Evolutionary conservation across 2,888 invertebrate genomes (phyloP).

Genomic region (Drosophila neutralis): DNA sequence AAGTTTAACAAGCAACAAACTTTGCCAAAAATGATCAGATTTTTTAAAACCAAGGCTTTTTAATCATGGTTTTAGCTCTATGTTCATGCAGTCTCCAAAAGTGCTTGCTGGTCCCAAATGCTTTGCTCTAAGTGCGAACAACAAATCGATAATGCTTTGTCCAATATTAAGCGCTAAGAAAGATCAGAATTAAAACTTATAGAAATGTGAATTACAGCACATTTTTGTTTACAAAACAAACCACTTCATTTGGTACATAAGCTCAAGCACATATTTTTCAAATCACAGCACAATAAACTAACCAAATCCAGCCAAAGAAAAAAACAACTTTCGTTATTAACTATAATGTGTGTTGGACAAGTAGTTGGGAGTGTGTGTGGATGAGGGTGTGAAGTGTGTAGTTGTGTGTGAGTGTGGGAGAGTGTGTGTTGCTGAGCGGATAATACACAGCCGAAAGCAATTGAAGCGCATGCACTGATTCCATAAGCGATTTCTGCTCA

Average conservation of each 20-base stretch:
- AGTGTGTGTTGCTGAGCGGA: constrained; percentile 39
- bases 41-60: not conserved
- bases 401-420: constrained; percentile 1
- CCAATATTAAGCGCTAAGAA: too few relatives aligned
- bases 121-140: not conserved
- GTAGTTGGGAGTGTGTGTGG: not conserved
- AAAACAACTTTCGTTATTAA: constrained; percentile 36
- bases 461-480: constrained; percentile 76
- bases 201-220: not conserved
- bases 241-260: not conserved
- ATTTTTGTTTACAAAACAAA: not conserved
- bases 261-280: not conserved
- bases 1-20: not conserved
- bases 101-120: too few relatives aligned
- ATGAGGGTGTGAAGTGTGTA: not conserved
- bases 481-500: constrained; percentile 54
- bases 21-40: not conserved
- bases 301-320: constrained; percentile 10
- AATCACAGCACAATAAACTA: constrained; percentile 24
- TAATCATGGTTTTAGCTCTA: not conserved
- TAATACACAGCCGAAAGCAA: constrained; percentile 67
- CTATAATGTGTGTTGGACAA: constrained; percentile 10
- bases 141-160: not conserved
- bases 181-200: not conserved
- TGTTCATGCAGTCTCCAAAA: not conserved